phyloP scores from a whole-genome alignment of 2,888 invertebrate species.

The Philereme vetulata region DNA sequence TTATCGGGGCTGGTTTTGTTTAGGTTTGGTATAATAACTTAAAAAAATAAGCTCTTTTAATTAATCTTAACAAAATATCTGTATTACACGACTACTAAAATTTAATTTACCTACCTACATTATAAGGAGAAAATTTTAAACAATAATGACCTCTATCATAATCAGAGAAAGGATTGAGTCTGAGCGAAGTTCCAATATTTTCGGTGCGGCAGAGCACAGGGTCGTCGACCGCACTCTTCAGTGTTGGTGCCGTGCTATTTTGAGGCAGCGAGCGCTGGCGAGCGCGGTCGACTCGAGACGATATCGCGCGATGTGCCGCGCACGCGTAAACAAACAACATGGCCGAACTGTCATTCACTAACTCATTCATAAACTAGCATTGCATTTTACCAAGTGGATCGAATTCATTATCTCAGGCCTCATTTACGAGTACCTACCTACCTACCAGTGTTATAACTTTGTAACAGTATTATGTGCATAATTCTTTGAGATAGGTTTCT shows the following conservation, averaged over 20 bases:
- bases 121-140: constrained; percentile 37
- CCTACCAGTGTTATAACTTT: constrained; percentile 3
- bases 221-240: constrained; percentile 78
- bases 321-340: constrained; percentile 80
- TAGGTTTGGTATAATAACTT: background rate
- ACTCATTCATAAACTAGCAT: constrained; percentile 80
- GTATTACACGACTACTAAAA: background rate
- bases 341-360: constrained; percentile 81
- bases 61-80: background rate
- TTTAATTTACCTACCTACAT: constrained; percentile 8
- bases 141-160: constrained; percentile 53
- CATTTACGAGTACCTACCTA: background rate
- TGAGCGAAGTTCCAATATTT: constrained; percentile 74
- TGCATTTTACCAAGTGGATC: constrained; percentile 72
- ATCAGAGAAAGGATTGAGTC: constrained; percentile 67
- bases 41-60: background rate
- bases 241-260: constrained; percentile 78
- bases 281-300: constrained; percentile 66
- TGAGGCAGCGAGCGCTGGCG: constrained; percentile 70
- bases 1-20: background rate
- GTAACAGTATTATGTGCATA: constrained; percentile 7
- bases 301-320: constrained; percentile 61
- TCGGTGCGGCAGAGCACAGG: constrained; percentile 75
- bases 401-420: constrained; percentile 56
- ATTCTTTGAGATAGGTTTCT: background rate